Conservation (phyloP, 2,113 vertebrate genomes). For the Artemisiospiza belli region DNA sequence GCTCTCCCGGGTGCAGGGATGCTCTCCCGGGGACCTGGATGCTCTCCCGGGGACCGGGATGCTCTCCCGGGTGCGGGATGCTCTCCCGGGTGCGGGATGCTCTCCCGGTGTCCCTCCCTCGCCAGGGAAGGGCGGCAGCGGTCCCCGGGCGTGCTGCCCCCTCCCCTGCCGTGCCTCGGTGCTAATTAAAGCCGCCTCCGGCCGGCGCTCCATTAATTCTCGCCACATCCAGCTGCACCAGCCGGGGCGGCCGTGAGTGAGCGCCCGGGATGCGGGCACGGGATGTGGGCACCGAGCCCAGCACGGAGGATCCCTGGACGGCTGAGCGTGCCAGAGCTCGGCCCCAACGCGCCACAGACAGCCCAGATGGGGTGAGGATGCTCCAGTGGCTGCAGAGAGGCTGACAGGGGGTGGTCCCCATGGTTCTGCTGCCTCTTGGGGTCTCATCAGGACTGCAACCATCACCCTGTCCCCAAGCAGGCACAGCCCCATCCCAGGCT, state of each 20-base stretch:
- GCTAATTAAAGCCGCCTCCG: conserved; percentile 50
- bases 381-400: neutral
- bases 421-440: accelerated
- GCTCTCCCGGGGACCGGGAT: too few species aligned
- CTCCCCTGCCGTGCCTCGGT: neutral
- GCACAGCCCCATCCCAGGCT: neutral
- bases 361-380: neutral
- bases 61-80: neutral
- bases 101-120: neutral
- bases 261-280: neutral
- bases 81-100: neutral
- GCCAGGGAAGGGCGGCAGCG: neutral
- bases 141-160: neutral
- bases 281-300: neutral
- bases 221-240: conserved; percentile 59
- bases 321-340: neutral
- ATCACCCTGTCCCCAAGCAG: neutral
- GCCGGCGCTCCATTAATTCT: conserved; percentile 47
- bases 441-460: neutral
- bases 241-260: neutral
- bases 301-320: neutral
- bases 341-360: neutral
- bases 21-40: too few species aligned
- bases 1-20: too few species aligned
- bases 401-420: neutral